Percentiles rank a stretch among this genome's conserved stretches.
phyloP scores from a whole-genome alignment of 2,113 vertebrate genomes.

The Rhadina sibilatrix region DNA sequence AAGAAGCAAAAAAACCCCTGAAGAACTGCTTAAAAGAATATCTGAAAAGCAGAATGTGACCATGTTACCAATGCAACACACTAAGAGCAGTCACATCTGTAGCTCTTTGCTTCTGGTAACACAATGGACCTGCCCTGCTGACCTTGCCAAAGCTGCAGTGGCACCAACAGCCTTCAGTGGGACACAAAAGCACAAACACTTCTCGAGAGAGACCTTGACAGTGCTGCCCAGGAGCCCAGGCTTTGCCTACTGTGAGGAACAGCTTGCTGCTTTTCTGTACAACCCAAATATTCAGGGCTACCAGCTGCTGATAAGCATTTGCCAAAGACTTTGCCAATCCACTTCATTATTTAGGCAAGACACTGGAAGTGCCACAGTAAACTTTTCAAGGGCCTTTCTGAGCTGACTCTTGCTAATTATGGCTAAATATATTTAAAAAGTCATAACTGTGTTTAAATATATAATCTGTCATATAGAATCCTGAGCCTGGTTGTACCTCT shows the following conservation, averaged over 20 bases:
- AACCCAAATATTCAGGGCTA: background rate
- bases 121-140: background rate
- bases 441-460: background rate
- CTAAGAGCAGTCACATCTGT: background rate
- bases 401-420: background rate
- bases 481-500: background rate
- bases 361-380: background rate
- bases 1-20: background rate
- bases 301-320: background rate
- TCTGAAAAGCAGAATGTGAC: background rate
- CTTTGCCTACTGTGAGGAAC: background rate
- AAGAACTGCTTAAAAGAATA: background rate
- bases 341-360: background rate
- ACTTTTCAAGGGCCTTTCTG: background rate
- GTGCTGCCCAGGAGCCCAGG: background rate
- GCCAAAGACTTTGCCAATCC: background rate
- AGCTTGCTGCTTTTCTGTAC: conserved; percentile 12
- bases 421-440: background rate
- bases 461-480: background rate
- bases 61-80: background rate
- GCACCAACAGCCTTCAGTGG: background rate
- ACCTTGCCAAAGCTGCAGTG: background rate
- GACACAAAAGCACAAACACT: background rate
- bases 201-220: background rate
- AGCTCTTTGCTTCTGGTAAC: background rate